Evolutionary conservation across 2,888 invertebrate genomes (phyloP), one percentile per base, ranked within the genome.

Genomic region (Caenorhabditis macrosperma): DNA sequence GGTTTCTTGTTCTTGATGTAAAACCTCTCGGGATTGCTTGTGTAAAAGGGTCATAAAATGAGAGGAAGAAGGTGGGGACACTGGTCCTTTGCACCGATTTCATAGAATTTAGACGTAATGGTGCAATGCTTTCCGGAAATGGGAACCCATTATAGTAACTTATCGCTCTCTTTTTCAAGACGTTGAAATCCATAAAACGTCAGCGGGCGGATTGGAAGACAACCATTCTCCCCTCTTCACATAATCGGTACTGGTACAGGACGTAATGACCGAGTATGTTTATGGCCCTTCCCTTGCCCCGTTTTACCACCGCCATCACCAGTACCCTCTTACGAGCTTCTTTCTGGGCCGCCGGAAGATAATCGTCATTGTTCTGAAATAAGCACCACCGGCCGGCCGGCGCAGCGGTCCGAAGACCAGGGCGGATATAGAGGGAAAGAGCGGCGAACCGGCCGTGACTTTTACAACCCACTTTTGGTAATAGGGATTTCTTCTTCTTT

Each of bases 291-390:
- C 28, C n/a, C n/a, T n/a, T 50, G 10, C 46, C 12, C 66, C 33
- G 59, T 57, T 68, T 69, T 60, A 59, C 68, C 44, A 50, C 52
- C 64, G 26, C 41, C 60, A 59, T 24, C 57, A 55, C 35, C 17
- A 20, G 2, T 41, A 30, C 44, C 66, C 33, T 57, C 57, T 68
- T 69, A 63, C 30, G 69, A 69, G 69, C 69, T 69, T 69, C 52
- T 61, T 12, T 22, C 44, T 5, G 30, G 17, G n/a, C 41, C 24
- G 46, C 52, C 60, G 71, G 63, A 63, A 72, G 64, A 64, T 72
- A 72, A 72, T 72, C 72, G 72, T 64, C 72, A 72, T 72, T 72
- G 72, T 72, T 72, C 72, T 64, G 63, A 72, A 72, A 69, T 66
- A 67, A 57, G 30, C 55, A 67, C 28, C 33, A 33, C 38, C 26